A percentile compares a stretch with the other conserved stretches of the same genome.
Conservation (phyloP, 2,888 invertebrate genomes). For the Patella depressa region DNA sequence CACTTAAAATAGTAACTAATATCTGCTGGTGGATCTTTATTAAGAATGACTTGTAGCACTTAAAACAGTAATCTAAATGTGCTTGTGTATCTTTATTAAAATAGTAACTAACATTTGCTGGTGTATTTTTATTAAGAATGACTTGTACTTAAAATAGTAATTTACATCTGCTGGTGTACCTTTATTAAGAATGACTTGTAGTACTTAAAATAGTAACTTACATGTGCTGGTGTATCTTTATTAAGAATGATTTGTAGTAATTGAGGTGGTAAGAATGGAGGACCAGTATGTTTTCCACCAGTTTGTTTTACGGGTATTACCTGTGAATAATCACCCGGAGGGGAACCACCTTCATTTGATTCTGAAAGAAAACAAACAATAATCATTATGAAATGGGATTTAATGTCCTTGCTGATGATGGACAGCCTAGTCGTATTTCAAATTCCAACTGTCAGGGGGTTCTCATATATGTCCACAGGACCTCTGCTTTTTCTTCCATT, state of each 20-base stretch:
- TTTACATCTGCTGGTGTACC: slow-evolving; percentile 51
- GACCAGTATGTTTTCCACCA: slow-evolving; percentile 92
- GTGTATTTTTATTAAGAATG: no score
- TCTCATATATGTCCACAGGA: no score
- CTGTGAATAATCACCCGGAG: slow-evolving; percentile 75
- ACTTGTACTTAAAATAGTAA: no score
- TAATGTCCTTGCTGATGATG: no score
- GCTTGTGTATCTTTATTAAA: no score
- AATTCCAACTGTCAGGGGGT: no score
- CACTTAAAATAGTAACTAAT: neutral
- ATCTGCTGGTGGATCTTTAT: neutral
- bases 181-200: slow-evolving; percentile 84
- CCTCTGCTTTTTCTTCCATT: no score
- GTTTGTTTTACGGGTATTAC: slow-evolving; percentile 92
- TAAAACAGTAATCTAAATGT: neutral
- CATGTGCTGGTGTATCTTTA: slow-evolving; percentile 88
- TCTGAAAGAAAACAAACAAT: no score
- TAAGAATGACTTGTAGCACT: neutral
- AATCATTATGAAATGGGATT: no score
- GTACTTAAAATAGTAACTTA: slow-evolving; percentile 88
- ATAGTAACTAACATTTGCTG: no score
- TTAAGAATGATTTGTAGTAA: slow-evolving; percentile 98
- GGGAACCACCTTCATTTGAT: slow-evolving; percentile 42
- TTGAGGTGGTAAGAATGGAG: slow-evolving; percentile 97
- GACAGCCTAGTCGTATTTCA: no score